Base-by-base conservation (phyloP, 1,140 invertebrate species). In the Oncopeltus fasciatus region DNA sequence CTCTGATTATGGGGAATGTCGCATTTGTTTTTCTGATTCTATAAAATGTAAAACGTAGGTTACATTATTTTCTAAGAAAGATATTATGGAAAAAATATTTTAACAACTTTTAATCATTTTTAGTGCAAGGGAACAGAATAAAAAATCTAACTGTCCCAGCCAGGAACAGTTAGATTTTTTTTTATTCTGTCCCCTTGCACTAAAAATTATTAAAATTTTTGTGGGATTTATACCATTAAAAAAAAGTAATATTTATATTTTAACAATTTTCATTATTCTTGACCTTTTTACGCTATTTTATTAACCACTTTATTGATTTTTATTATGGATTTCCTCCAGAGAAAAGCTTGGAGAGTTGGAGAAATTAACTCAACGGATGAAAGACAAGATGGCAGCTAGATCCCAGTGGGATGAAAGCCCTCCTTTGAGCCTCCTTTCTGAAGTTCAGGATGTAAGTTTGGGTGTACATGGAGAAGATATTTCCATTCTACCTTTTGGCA, bases 341-440 rank as follows among this genome's bases (percentile, higher is more conserved):
- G 28, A 59, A 26, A 59, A 59, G 57, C 29, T 59, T n/a, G 20
- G 12, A 26, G 57, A 59, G 26, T n/a, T 59, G 1, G 57, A 59
- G n/a, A 59, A 38, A 44, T 38, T 59, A 38, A 26, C 57, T 4
- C 31, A 38, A 44, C 31, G 28, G 26, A 38, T 59, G 28, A 59
- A 59, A 43, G 16, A 59, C 26, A 59, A 59, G 26, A 59, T 38
- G 20, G n/a, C n/a, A 8, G 28, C 28, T n/a, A 14, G 56, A 2
- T 29, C 56, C 4, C 18, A 57, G 3, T 31, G 56, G 28, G 26
- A 57, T 2, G n/a, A 57, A 18, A 57, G 31, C 28, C 28, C 27
- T 24, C 49, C 49, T 4, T 26, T 53, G 2, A 24, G n/a, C 49
- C 49, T 53, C 3, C 49, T 53, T 53, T 1, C 49, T 27, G 49